phyloP scores from a whole-genome alignment of 2,888 invertebrate species.

The Ichneumoninae sp. region DNA sequence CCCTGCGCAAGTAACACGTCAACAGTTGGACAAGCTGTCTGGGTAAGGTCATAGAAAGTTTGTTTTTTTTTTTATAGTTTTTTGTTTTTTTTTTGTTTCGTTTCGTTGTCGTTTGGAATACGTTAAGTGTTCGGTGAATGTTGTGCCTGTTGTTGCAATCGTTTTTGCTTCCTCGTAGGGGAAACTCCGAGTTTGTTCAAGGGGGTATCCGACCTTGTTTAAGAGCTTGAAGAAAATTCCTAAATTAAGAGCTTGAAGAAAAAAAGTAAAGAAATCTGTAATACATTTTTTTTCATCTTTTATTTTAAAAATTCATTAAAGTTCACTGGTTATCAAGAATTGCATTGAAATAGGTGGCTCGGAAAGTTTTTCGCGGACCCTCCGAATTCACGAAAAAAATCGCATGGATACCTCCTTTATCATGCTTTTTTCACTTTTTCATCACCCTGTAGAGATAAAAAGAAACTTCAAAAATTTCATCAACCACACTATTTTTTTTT shows the following conservation, averaged over 20 bases:
- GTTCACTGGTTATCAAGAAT: no score
- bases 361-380: no score
- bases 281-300: neutral
- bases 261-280: neutral
- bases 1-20: conserved; percentile 85
- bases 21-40: conserved; percentile 82
- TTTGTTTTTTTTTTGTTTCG: conserved; percentile 1
- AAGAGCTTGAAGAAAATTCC: no score
- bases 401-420: no score
- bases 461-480: no score
- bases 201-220: neutral
- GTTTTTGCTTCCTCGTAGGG: conserved; percentile 28
- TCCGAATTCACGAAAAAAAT: no score
- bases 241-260: no score
- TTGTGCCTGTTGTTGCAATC: conserved; percentile 24
- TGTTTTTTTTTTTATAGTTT: conserved; percentile 43
- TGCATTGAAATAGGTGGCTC: no score
- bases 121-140: neutral
- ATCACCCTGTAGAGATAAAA: no score
- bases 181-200: neutral
- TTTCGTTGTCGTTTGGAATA: neutral
- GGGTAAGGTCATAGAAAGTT: conserved; percentile 77
- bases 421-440: no score
- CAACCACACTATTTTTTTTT: no score
- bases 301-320: no score